Conservation (phyloP, 1,140 invertebrate genomes). For the Leptestheria dahalacensis region DNA sequence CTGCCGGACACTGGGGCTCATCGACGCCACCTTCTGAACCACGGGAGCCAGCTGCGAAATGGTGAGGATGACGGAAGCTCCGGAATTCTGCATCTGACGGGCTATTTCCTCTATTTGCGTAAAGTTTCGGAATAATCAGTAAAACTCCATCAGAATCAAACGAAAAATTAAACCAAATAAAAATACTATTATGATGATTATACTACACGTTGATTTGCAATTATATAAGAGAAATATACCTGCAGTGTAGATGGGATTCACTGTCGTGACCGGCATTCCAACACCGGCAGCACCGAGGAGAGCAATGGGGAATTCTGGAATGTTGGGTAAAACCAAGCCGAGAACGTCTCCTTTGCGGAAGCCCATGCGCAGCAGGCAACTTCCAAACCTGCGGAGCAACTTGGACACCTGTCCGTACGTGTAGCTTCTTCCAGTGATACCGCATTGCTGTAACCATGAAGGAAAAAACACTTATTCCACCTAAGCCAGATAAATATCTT, state of each 20-base stretch:
- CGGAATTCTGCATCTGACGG: conserved; percentile 46
- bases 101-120: conserved; percentile 58
- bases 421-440: conserved; percentile 26
- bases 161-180: not conserved
- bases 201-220: too few relatives aligned
- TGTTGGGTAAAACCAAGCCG: conserved; percentile 28
- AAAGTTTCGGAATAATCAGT: too few relatives aligned
- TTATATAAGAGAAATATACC: conserved; percentile 22
- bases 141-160: too few relatives aligned
- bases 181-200: not conserved
- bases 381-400: conserved; percentile 23
- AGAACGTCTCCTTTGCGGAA: conserved; percentile 32
- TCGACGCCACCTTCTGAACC: conserved; percentile 26
- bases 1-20: conserved; percentile 21
- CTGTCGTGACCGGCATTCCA: conserved; percentile 29
- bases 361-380: conserved; percentile 26
- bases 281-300: conserved; percentile 28
- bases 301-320: conserved; percentile 30
- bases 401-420: conserved; percentile 25
- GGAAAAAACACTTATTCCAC: not conserved
- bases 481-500: too few relatives aligned
- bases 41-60: conserved; percentile 40
- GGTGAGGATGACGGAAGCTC: conserved; percentile 51
- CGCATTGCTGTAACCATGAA: conserved; percentile 22
- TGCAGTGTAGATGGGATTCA: conserved; percentile 33